Base-by-base conservation (phyloP, 2,888 invertebrate species). In the Drosophila merina region DNA sequence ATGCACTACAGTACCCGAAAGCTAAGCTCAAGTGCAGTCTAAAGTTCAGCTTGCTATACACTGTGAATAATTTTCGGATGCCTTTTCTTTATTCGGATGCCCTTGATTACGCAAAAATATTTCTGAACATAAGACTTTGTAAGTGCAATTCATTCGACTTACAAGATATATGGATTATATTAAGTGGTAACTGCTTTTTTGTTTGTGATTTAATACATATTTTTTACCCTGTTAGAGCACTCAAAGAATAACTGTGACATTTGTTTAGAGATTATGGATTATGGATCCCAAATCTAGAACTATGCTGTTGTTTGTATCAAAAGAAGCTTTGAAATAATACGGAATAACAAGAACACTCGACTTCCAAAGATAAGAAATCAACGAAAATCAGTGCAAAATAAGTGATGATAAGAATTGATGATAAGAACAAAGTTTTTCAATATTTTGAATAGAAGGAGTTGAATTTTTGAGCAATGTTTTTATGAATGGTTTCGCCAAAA, bases 21-120 rank as follows among this genome's bases (percentile, higher is more conserved):
- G 73, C 79, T 79, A 73, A 75, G 77, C 81, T 77, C 75, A 73
- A 82, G 82, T 71, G 79, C 70, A 66, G 62, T 63, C 60, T 47
- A 57, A 75, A 68, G 66, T 47, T 66, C 48, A 55, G 72, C 62
- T 59, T 45, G 57, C 70, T 70, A 60, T 70, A 60, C 60, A 70
- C 45, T 60, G 69, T 51, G 50, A 42, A 47, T 40, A 57, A 31
- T 45, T 33, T 25, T 7, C 26, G 7, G 28, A 30, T 8, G 2
- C 9, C 8, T 20, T 28, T 50, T 12, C 5, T 25, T 40, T 50
- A 6, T 33, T 44, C 1, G 14, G 14, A 14, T 26, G 40, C n/a
- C 36, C 2, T n/a, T 6, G 5, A 9, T 1, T 36, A 12, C 0
- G 5, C n/a, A 6, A 5, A 36, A n/a, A 36, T 5, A 4, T 6